A percentile compares a stretch with the other conserved stretches of the same genome.
phyloP scores from a whole-genome alignment of 2,888 invertebrate species.

The Meiosimyza platycephala region DNA sequence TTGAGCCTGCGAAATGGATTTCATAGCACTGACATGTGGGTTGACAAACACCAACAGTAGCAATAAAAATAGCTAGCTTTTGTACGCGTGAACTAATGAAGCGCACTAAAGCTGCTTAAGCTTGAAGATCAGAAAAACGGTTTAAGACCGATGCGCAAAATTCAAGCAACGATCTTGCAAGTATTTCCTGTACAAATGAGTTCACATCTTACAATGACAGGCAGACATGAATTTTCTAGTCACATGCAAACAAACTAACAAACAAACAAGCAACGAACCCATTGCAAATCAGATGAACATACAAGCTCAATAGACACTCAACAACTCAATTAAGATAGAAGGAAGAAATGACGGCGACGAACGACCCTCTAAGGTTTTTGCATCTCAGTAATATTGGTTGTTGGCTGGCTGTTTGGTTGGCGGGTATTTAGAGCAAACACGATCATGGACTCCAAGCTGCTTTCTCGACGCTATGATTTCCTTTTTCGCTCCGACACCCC shows the following conservation, averaged over 20 bases:
- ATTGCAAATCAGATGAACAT: conserved; percentile 30
- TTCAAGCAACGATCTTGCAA: conserved; percentile 26
- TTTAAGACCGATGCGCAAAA: neutral
- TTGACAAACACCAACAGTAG: conserved; percentile 47
- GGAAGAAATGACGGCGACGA: conserved; percentile 3
- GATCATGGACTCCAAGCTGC: neutral
- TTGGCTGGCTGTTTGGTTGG: neutral
- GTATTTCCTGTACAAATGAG: conserved; percentile 52
- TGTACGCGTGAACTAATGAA: conserved; percentile 21
- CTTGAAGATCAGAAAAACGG: neutral
- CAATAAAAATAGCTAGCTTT: neutral
- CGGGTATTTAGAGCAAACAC: conserved; percentile 32
- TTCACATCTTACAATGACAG: conserved; percentile 51
- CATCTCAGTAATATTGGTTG: neutral
- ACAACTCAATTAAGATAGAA: conserved; percentile 53
- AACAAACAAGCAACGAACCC: conserved; percentile 11
- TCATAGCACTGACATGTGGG: conserved; percentile 41
- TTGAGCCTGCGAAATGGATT: neutral
- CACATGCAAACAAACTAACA: conserved; percentile 28
- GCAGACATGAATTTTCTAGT: conserved; percentile 42
- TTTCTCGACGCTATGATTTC: neutral
- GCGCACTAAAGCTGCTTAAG: conserved; percentile 8
- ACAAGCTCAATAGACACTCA: conserved; percentile 50
- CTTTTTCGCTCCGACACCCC: neutral
- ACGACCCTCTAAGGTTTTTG: conserved; percentile 10